These are phyloP conservation scores for Astropecten irregularis DNA, from an alignment of 53 echinoderm and acorn worm species.

Conservation along the genomic window DNA sequence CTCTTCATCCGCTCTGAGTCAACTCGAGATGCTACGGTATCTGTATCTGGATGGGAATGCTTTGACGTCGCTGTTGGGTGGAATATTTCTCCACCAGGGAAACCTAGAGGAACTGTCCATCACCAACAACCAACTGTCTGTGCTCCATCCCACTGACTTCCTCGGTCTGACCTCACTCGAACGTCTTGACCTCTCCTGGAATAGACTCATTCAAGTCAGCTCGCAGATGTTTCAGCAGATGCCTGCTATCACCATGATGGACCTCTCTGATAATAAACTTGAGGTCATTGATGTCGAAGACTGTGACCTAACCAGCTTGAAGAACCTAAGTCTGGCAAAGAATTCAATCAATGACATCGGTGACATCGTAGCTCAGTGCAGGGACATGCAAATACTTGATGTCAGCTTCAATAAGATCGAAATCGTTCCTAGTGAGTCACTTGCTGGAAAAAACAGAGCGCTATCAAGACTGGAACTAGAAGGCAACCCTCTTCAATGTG, in stretches of 20 bases:
- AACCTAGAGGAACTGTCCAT: slow-evolving; percentile 10
- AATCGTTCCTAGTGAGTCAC: slow-evolving; percentile 2
- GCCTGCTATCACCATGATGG: background rate
- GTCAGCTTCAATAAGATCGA: slow-evolving; percentile 7
- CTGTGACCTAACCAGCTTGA: background rate
- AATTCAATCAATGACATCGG: slow-evolving; percentile 5
- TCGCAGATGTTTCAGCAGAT: slow-evolving; percentile 3
- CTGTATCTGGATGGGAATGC: slow-evolving; percentile 12
- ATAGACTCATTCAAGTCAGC: background rate
- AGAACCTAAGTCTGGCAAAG: background rate
- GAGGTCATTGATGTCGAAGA: background rate
- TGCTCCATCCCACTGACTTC: slow-evolving; percentile 20
- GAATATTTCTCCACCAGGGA: background rate
- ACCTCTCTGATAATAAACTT: slow-evolving; percentile 20
- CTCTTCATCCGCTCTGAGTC: background rate
- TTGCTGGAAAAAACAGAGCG: background rate
- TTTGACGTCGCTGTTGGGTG: background rate
- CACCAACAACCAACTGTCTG: slow-evolving; percentile 23
- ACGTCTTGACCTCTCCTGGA: slow-evolving; percentile 7
- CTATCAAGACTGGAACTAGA: slow-evolving; percentile 65
- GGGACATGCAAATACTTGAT: background rate
- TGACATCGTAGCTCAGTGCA: background rate
- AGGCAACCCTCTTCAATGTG: slow-evolving; percentile 87
- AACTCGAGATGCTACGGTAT: background rate
- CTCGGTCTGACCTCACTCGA: slow-evolving; percentile 20